Evolutionary conservation across 2,113 vertebrate genomes (phyloP).

Genomic region (Carassius gibelio): DNA sequence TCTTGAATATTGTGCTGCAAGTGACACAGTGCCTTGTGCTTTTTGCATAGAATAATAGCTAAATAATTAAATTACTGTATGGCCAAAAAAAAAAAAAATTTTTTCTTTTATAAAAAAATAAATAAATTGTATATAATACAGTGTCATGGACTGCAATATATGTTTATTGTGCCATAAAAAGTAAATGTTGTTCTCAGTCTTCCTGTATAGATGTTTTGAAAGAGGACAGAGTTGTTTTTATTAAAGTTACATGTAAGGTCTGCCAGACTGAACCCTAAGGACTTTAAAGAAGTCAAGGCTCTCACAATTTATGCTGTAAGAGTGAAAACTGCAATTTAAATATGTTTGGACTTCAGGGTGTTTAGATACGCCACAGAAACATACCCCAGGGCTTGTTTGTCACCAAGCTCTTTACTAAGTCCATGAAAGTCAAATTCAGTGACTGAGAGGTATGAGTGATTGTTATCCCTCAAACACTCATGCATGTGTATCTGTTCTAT

Average conservation of each 20-base stretch:
- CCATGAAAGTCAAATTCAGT: neutral
- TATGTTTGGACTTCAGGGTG: constrained; percentile 19
- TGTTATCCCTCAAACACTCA: neutral
- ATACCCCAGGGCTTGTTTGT: neutral
- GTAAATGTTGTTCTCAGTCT: neutral
- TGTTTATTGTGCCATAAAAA: neutral
- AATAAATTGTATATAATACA: too few relatives aligned
- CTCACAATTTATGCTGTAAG: neutral
- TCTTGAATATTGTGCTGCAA: neutral
- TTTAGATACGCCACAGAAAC: neutral
- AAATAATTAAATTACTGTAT: too few relatives aligned
- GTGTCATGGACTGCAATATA: neutral
- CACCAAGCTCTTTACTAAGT: neutral
- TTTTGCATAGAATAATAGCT: too few relatives aligned
- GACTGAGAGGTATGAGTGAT: neutral
- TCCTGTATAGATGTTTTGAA: neutral
- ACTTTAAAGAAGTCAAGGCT: neutral
- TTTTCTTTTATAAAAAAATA: too few relatives aligned
- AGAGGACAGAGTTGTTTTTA: neutral
- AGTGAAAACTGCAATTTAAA: neutral
- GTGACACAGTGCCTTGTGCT: neutral
- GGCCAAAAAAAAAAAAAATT: too few relatives aligned
- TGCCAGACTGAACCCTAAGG: constrained; percentile 7
- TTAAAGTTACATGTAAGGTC: neutral
- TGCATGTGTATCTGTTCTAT: neutral